phyloP scores from a whole-genome alignment of 2,797 vertebrate genomes.

The Poecilia wingei region DNA sequence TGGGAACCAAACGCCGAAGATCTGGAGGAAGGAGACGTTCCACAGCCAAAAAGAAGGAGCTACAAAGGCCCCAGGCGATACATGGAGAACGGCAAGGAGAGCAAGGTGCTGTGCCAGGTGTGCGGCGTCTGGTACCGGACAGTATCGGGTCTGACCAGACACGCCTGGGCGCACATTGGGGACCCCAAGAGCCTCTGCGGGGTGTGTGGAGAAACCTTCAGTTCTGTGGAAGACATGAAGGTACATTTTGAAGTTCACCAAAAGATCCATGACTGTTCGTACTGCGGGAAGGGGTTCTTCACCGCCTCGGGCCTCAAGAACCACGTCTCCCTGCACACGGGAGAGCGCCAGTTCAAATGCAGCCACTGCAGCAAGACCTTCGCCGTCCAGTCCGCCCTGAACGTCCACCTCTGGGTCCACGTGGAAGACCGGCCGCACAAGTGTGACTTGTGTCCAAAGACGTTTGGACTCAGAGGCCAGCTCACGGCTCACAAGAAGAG shows the following conservation, averaged over 20 bases:
- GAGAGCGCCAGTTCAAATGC: slow-evolving; percentile 18
- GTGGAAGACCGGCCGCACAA: slow-evolving; percentile 34
- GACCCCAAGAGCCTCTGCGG: slow-evolving; percentile 25
- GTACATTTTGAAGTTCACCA: slow-evolving; percentile 27
- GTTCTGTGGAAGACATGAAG: slow-evolving; percentile 14
- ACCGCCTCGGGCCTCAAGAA: not conserved
- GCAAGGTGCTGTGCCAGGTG: slow-evolving; percentile 29
- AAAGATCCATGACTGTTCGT: slow-evolving; percentile 26
- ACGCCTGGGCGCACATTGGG: slow-evolving; percentile 47
- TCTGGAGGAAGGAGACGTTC: not conserved
- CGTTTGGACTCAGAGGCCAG: slow-evolving; percentile 28
- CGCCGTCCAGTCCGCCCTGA: slow-evolving; percentile 8
- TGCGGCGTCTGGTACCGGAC: slow-evolving; percentile 35
- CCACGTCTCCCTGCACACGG: slow-evolving; percentile 28
- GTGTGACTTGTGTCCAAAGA: slow-evolving; percentile 30
- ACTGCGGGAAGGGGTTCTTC: slow-evolving; percentile 49
- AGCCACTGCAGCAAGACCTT: slow-evolving; percentile 43
- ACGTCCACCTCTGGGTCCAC: slow-evolving; percentile 39
- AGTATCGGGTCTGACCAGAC: slow-evolving; percentile 35
- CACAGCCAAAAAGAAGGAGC: rapidly evolving
- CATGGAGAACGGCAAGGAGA: not conserved
- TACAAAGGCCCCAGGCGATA: rapidly evolving
- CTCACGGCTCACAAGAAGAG: slow-evolving; percentile 36
- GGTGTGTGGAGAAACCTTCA: slow-evolving; percentile 20
- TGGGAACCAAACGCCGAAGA: slow-evolving; percentile 24